Evolutionary conservation across 1,140 invertebrate genomes (phyloP).

Genomic region (Melanaphis sacchari): DNA sequence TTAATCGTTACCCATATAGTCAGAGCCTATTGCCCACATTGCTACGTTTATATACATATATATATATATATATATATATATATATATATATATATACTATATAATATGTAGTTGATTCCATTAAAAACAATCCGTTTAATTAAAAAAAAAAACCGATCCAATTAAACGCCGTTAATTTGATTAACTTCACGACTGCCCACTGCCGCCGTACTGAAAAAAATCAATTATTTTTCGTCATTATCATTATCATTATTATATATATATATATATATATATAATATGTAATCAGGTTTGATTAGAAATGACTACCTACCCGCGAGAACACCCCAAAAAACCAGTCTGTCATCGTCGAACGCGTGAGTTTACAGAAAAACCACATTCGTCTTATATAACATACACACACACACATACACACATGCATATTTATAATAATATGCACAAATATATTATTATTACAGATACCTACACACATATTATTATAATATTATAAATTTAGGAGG

Average conservation of each 20-base stretch:
- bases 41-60: background rate
- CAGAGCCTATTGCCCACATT: background rate
- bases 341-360: background rate
- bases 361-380: background rate
- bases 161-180: constrained; percentile 39
- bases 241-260: background rate
- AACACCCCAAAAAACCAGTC: constrained; percentile 40
- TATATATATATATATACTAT: background rate
- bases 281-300: constrained; percentile 33
- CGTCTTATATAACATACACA: background rate
- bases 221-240: background rate
- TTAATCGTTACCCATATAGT: background rate
- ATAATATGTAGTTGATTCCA: background rate
- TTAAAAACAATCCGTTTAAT: constrained; percentile 48
- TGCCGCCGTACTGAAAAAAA: background rate
- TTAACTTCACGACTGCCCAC: background rate
- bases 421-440: background rate
- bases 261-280: background rate
- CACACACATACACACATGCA: background rate
- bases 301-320: background rate
- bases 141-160: constrained; percentile 35
- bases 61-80: background rate
- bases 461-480: background rate
- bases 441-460: background rate
- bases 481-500: background rate